Evolutionary conservation across 2,113 vertebrate species (phyloP).

Genomic region (Nycticryphes semicollaris): DNA sequence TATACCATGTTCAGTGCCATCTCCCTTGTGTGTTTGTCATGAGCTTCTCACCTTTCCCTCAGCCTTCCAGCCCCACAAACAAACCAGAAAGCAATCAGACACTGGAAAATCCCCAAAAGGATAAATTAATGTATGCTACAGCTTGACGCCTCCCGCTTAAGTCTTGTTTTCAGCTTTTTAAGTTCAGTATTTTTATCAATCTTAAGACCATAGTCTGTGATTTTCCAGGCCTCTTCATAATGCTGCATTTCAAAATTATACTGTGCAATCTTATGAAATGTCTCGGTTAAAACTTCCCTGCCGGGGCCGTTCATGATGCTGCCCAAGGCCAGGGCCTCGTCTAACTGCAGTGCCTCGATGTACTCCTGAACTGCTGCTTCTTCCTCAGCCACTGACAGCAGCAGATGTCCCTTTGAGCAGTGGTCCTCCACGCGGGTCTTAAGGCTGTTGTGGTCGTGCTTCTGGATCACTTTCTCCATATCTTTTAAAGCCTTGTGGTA

Average conservation of each 20-base stretch:
- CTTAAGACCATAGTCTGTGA: constrained; percentile 80
- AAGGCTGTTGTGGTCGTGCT: constrained; percentile 22
- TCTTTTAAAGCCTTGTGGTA: constrained; percentile 79
- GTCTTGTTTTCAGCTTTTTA: constrained; percentile 78
- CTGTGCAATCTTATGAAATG: constrained; percentile 76
- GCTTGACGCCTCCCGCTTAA: constrained; percentile 79
- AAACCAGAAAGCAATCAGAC: background rate
- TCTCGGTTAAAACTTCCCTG: constrained; percentile 52
- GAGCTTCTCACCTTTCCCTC: background rate
- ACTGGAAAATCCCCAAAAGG: background rate
- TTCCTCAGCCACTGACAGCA: constrained; percentile 75
- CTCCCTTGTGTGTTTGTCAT: background rate
- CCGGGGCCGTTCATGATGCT: constrained; percentile 75
- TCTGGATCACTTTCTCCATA: constrained; percentile 79
- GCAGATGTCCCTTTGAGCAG: constrained; percentile 80
- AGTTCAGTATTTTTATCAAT: constrained; percentile 79
- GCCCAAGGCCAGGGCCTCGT: constrained; percentile 67
- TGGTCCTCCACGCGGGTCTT: constrained; percentile 74
- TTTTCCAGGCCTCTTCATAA: constrained; percentile 80
- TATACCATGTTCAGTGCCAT: background rate
- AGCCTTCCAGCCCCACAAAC: background rate
- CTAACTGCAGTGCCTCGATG: constrained; percentile 78
- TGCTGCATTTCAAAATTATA: constrained; percentile 70
- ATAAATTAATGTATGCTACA: constrained; percentile 83
- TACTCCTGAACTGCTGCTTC: constrained; percentile 81